Percentiles rank a stretch among this genome's conserved stretches.
Conservation (phyloP, 2,888 invertebrate species). For the Seira sanloemensis region DNA sequence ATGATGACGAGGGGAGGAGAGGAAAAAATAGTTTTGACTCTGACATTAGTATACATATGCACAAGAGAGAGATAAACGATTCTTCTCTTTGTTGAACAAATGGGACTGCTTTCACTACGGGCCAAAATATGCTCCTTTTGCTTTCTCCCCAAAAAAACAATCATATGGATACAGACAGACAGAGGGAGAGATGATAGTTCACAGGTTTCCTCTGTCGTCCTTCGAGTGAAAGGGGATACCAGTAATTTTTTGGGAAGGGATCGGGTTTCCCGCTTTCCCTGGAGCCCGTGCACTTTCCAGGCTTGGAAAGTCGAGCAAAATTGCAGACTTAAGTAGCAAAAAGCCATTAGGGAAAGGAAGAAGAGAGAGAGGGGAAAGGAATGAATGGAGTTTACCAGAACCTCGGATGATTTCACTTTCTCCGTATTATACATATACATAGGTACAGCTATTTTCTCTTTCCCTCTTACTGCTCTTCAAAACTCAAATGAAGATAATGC, state of each 20-base stretch:
- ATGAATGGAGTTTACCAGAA: neutral
- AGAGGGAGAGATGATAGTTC: neutral
- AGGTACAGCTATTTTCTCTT: neutral
- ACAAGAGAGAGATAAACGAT: neutral
- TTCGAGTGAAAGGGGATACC: neutral
- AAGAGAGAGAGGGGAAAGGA: neutral
- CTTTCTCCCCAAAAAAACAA: no score
- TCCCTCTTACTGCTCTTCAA: neutral
- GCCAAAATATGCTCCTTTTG: no score
- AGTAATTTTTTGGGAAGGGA: neutral
- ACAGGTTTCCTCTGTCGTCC: neutral
- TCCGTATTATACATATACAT: neutral
- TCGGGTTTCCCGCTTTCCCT: constrained; percentile 12
- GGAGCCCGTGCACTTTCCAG: no score
- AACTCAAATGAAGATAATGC: constrained; percentile 7
- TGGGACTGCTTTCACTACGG: no score
- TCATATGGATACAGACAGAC: neutral
- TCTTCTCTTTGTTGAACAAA: neutral
- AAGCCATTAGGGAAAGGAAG: neutral
- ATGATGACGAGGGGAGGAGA: neutral
- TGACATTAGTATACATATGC: neutral
- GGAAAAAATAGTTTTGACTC: no score
- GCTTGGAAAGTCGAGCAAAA: no score
- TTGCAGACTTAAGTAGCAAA: neutral
- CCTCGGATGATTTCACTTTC: neutral